Percentiles rank a stretch among this genome's conserved stretches.
phyloP scores from a whole-genome alignment of 2,797 vertebrate species.

The Artibeus jamaicensis region DNA sequence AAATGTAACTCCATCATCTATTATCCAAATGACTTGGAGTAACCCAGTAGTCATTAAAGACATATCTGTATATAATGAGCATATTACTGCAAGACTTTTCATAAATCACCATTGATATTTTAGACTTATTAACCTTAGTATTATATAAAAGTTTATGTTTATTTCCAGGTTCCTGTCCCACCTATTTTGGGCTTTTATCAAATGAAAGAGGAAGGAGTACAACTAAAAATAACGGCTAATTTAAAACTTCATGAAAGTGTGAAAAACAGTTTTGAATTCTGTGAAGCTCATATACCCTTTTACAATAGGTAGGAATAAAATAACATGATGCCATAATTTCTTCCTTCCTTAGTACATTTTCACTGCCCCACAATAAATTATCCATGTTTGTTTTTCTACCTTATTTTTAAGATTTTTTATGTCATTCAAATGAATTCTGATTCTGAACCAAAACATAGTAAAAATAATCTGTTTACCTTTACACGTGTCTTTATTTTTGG shows the following conservation, averaged over 20 bases:
- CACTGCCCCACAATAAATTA: not conserved
- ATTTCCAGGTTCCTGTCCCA: slow-evolving; percentile 92
- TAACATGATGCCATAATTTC: slow-evolving; percentile 23
- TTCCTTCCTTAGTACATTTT: not conserved
- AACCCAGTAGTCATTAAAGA: not conserved
- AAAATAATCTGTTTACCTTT: slow-evolving; percentile 6
- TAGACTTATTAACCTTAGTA: slow-evolving; percentile 49
- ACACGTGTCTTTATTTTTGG: not conserved
- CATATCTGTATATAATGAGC: not conserved
- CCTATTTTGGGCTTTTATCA: slow-evolving; percentile 94
- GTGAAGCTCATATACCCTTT: slow-evolving; percentile 93
- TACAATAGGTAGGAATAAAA: slow-evolving; percentile 91
- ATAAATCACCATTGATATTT: not conserved
- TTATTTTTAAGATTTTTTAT: slow-evolving; percentile 31
- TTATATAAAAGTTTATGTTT: slow-evolving; percentile 61
- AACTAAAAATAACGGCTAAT: slow-evolving; percentile 87
- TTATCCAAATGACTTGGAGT: not conserved
- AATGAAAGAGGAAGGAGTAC: slow-evolving; percentile 86
- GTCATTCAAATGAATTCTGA: slow-evolving; percentile 26
- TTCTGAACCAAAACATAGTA: slow-evolving; percentile 25
- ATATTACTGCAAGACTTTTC: not conserved
- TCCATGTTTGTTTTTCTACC: not conserved
- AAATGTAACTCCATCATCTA: not conserved
- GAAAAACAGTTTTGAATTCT: slow-evolving; percentile 95
- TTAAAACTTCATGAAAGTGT: slow-evolving; percentile 97